Conservation (phyloP, 2,888 invertebrate species). For the Tethea ocularis region DNA sequence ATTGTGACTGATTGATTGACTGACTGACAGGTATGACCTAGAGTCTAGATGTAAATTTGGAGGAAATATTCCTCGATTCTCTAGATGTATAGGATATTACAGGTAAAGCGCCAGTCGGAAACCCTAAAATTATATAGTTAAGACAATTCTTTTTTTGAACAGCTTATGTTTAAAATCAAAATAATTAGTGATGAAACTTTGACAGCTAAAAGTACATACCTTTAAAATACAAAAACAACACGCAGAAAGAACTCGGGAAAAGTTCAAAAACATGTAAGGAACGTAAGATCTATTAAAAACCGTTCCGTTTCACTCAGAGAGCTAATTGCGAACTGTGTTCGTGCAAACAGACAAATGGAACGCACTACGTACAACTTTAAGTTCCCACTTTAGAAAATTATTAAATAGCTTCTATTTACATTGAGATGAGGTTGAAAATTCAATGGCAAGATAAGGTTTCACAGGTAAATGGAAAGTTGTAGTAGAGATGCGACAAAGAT, state of each 20-base stretch:
- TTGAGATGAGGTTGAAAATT: conserved; percentile 31
- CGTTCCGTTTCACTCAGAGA: conserved; percentile 44
- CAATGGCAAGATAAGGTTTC: conserved; percentile 7
- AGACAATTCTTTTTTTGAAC: too few relatives aligned
- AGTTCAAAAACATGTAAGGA: conserved; percentile 33
- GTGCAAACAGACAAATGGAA: conserved; percentile 60
- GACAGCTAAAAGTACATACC: too few relatives aligned
- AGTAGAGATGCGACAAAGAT: conserved; percentile 60
- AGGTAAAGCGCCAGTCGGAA: too few relatives aligned
- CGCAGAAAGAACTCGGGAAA: conserved; percentile 17
- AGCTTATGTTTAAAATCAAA: too few relatives aligned
- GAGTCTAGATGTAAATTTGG: too few relatives aligned
- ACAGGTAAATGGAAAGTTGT: conserved; percentile 18
- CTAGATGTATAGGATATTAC: too few relatives aligned
- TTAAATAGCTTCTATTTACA: conserved; percentile 10
- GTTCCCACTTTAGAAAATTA: conserved; percentile 7
- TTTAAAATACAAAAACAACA: not conserved
- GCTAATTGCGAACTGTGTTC: conserved; percentile 70
- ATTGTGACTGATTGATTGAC: too few relatives aligned
- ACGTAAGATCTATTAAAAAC: conserved; percentile 47
- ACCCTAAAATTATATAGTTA: too few relatives aligned
- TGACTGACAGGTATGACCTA: too few relatives aligned
- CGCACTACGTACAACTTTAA: conserved; percentile 11
- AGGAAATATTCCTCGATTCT: too few relatives aligned
- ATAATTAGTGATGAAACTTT: too few relatives aligned